Conservation (phyloP, 2,797 vertebrate genomes). For the Gymnothorax javanicus region DNA sequence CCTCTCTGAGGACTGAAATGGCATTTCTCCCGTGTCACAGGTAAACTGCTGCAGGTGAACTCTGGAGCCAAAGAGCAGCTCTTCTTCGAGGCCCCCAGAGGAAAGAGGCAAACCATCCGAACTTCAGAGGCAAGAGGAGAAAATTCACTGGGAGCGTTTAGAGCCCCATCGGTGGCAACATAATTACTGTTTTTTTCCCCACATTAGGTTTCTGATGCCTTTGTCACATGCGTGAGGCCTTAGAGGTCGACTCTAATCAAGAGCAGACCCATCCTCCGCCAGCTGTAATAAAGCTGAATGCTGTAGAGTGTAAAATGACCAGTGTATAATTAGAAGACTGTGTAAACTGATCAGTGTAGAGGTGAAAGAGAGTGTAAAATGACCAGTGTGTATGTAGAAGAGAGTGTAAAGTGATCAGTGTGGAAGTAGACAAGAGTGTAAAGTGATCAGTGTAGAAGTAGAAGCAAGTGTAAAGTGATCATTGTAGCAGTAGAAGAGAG, state of each 20-base stretch:
- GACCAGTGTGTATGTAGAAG: too few species aligned
- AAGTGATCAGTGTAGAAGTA: too few species aligned
- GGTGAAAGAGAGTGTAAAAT: too few species aligned
- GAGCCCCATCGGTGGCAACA: background rate
- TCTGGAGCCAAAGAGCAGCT: conserved; percentile 94
- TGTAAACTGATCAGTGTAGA: too few species aligned
- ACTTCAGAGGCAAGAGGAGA: conserved; percentile 78
- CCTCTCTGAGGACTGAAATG: background rate
- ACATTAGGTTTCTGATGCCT: background rate
- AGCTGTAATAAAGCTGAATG: too few species aligned
- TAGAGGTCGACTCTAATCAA: background rate
- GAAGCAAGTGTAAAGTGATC: too few species aligned
- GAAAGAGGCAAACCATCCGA: conserved; percentile 87
- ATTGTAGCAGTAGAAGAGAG: too few species aligned
- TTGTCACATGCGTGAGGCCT: background rate
- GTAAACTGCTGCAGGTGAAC: conserved; percentile 95
- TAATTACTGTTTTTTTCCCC: background rate
- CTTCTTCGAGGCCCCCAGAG: conserved; percentile 95
- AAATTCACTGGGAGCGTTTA: background rate
- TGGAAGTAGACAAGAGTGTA: too few species aligned
- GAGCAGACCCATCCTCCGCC: background rate
- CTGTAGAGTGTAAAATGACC: too few species aligned
- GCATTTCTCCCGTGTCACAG: conserved; percentile 61
- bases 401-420: too few species aligned
- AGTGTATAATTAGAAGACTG: too few species aligned